Evolutionary conservation across 2,113 vertebrate species (phyloP).

Genomic region (Terrapene triunguis): DNA sequence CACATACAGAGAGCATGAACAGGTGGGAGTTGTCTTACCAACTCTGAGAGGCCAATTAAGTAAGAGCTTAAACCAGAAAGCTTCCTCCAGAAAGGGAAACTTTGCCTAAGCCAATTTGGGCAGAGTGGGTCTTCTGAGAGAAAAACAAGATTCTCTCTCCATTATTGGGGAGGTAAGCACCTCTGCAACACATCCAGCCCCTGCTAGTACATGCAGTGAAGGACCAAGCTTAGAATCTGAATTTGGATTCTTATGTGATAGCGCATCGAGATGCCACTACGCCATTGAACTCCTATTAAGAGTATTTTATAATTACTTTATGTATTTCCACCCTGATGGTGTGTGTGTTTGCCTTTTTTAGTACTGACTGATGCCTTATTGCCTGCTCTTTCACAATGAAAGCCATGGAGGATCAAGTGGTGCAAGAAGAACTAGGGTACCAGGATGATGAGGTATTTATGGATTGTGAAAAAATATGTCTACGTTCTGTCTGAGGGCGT

Average conservation of each 20-base stretch:
- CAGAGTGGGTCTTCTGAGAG: background rate
- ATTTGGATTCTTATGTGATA: background rate
- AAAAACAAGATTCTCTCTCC: background rate
- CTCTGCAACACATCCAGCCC: too few species aligned
- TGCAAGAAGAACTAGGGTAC: slow-evolving; percentile 86
- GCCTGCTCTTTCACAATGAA: slow-evolving; percentile 83
- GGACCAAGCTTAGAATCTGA: background rate
- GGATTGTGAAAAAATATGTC: background rate
- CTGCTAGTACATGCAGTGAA: background rate
- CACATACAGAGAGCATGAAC: too few species aligned
- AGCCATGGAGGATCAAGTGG: slow-evolving; percentile 88
- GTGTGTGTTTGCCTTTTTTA: slow-evolving; percentile 55
- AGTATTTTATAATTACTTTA: background rate
- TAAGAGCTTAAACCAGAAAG: too few species aligned
- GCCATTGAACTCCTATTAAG: background rate
- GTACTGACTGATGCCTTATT: slow-evolving; percentile 46
- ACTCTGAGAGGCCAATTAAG: too few species aligned
- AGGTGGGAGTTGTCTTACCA: too few species aligned
- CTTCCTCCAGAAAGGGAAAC: background rate
- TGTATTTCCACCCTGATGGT: slow-evolving; percentile 9
- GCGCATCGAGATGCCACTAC: background rate
- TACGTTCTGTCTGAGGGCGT: background rate
- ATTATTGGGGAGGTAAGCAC: background rate
- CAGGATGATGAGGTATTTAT: slow-evolving; percentile 91
- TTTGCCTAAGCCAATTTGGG: background rate